Conservation (phyloP, 2,113 vertebrate genomes). For the Pterocles gutturalis region DNA sequence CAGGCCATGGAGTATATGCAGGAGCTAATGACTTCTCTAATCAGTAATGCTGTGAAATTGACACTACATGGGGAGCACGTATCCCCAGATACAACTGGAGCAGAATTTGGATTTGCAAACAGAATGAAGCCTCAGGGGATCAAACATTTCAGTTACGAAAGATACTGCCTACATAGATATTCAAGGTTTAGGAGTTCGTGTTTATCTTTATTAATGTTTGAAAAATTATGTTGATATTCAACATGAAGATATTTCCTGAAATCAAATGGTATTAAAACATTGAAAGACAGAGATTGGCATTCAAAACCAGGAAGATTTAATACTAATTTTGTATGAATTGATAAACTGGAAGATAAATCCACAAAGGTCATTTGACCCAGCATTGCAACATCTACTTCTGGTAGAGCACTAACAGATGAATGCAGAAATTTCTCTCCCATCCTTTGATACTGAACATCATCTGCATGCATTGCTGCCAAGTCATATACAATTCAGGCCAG, state of each 20-base stretch:
- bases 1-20: not conserved
- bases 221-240: not conserved
- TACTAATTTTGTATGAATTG: not conserved
- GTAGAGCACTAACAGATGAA: not conserved
- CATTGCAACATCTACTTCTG: not conserved
- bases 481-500: not conserved
- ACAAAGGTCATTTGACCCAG: not conserved
- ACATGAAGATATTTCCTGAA: not conserved
- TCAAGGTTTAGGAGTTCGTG: not conserved
- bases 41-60: not conserved
- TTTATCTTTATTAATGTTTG: not conserved
- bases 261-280: not conserved
- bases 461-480: not conserved
- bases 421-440: not conserved
- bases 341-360: not conserved
- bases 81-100: not conserved
- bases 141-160: not conserved
- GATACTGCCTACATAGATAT: not conserved
- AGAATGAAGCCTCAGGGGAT: not conserved
- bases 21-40: not conserved
- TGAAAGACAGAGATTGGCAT: not conserved
- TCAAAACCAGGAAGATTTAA: not conserved
- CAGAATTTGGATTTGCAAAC: not conserved
- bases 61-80: not conserved
- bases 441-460: not conserved